Conservation (phyloP, 53 echinoderm and acorn worm genomes). For the Henricia sp. region DNA sequence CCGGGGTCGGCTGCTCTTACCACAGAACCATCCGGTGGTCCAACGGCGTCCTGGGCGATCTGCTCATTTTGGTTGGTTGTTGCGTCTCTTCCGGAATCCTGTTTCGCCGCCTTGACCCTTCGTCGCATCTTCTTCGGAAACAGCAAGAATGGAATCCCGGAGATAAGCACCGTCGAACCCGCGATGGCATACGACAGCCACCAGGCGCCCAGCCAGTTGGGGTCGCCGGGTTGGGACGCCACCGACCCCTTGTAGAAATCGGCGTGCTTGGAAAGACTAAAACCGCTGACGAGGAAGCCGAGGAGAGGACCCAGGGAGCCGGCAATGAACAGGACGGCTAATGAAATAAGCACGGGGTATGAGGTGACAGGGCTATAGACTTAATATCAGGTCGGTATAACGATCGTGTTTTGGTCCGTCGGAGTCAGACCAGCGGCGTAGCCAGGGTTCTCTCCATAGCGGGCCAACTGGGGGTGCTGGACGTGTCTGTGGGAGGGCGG, state of each 20-base stretch:
- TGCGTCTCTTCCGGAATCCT: too few species aligned
- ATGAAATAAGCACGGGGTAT: not conserved
- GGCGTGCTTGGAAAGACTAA: constrained; percentile 45
- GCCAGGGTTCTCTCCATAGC: too few species aligned
- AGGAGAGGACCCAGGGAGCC: constrained; percentile 46
- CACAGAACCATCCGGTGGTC: too few species aligned
- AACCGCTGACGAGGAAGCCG: constrained; percentile 31
- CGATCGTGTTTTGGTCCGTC: not conserved
- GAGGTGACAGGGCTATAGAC: too few species aligned
- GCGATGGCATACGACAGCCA: constrained; percentile 82
- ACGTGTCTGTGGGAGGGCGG: too few species aligned
- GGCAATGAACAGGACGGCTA: constrained; percentile 51
- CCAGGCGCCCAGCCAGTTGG: constrained; percentile 88
- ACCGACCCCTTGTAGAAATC: constrained; percentile 46
- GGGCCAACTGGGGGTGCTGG: too few species aligned
- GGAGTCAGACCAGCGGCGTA: too few species aligned
- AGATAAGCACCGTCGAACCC: constrained; percentile 55
- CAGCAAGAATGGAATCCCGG: constrained; percentile 74
- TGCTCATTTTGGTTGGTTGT: too few species aligned
- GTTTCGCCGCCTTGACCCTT: not conserved
- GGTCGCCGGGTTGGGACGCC: constrained; percentile 53
- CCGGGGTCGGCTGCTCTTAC: too few species aligned
- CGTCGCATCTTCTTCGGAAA: constrained; percentile 69
- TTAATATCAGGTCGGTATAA: too few species aligned
- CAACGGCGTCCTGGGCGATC: too few species aligned